Percentiles rank a stretch among this genome's conserved stretches.
Conservation (phyloP, 2,797 vertebrate genomes). For the Typhlichthys eigenmanni region DNA sequence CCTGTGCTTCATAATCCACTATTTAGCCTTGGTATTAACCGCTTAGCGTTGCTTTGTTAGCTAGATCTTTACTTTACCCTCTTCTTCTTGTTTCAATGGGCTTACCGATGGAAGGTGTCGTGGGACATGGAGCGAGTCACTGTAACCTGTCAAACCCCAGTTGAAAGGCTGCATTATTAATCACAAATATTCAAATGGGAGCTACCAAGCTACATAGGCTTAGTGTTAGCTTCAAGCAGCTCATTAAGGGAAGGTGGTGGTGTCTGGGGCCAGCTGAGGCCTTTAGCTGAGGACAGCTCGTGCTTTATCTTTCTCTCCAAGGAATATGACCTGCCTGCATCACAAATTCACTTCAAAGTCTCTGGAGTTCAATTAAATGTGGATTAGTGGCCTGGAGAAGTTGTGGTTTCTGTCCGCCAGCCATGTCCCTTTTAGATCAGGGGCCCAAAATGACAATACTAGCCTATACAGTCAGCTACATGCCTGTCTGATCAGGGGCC, state of each 20-base stretch:
- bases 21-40: slow-evolving; percentile 74
- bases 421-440: slow-evolving; percentile 76
- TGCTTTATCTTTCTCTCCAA: slow-evolving; percentile 50
- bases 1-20: slow-evolving; percentile 80
- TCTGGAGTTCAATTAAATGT: slow-evolving; percentile 99
- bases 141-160: slow-evolving; percentile 53
- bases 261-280: slow-evolving; percentile 78
- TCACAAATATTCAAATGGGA: slow-evolving; percentile 76
- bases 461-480: slow-evolving; percentile 34
- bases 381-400: slow-evolving; percentile 88
- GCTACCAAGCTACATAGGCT: slow-evolving; percentile 27
- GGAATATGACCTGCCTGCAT: slow-evolving; percentile 81
- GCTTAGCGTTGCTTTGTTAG: slow-evolving; percentile 65
- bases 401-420: slow-evolving; percentile 72
- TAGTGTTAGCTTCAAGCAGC: slow-evolving; percentile 63
- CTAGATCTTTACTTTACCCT: slow-evolving; percentile 63
- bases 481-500: too few species aligned
- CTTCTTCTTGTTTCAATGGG: slow-evolving; percentile 42
- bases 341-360: slow-evolving; percentile 93
- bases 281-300: slow-evolving; percentile 64
- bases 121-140: slow-evolving; percentile 49
- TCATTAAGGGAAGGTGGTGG: slow-evolving; percentile 78
- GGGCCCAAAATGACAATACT: slow-evolving; percentile 76
- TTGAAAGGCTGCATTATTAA: slow-evolving; percentile 60
- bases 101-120: slow-evolving; percentile 48